phyloP scores from a whole-genome alignment of 2,888 invertebrate genomes.

The Melipona bicolor region DNA sequence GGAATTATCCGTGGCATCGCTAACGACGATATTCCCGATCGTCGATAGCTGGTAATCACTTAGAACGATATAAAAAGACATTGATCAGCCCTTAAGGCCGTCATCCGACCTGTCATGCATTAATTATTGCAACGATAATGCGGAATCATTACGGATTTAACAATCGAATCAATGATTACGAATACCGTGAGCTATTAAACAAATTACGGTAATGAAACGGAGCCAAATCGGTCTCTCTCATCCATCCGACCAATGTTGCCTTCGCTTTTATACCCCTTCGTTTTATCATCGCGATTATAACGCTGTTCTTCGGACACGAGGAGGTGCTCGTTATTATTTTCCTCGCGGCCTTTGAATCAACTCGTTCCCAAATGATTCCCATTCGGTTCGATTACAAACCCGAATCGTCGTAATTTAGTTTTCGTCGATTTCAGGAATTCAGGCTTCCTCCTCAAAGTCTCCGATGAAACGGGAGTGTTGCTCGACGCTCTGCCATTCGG shows the following conservation, averaged over 20 bases:
- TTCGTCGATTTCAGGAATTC: not conserved
- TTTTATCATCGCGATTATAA: conserved; percentile 31
- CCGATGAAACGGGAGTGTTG: no score
- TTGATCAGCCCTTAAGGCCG: conserved; percentile 29
- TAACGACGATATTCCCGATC: conserved; percentile 8
- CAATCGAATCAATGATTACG: conserved; percentile 60
- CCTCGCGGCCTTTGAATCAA: not conserved
- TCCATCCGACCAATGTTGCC: not conserved
- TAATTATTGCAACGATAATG: conserved; percentile 56
- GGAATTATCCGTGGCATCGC: conserved; percentile 48
- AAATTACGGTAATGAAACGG: conserved; percentile 28
- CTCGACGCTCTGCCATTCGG: no score
- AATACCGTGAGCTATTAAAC: conserved; percentile 54
- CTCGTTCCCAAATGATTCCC: not conserved
- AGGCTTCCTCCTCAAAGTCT: no score
- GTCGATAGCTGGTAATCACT: conserved; percentile 29
- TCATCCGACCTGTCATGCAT: conserved; percentile 36
- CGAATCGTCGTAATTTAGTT: no score
- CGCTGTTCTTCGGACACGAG: conserved; percentile 10
- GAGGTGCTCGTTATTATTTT: conserved; percentile 15
- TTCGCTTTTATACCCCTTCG: conserved; percentile 8
- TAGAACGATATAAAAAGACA: conserved; percentile 61
- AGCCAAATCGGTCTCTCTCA: conserved; percentile 21
- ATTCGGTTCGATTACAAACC: not conserved
- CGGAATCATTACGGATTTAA: conserved; percentile 47